Evolutionary conservation across 2,113 vertebrate genomes (phyloP), one percentile per base, ranked within the genome.

Genomic region (Murina feae): DNA sequence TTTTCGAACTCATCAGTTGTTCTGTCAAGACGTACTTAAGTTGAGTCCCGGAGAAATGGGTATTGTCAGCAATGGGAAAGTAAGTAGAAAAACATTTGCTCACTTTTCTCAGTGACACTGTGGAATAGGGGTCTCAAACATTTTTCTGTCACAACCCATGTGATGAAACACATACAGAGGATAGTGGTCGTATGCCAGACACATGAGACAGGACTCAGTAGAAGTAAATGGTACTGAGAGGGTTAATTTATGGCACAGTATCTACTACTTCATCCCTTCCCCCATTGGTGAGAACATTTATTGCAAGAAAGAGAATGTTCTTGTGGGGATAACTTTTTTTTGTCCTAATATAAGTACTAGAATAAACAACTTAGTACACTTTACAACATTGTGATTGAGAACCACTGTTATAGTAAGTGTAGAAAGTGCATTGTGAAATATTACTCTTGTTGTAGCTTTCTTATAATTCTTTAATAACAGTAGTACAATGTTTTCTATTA

Each of bases 1-100:
- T 96, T 98, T 99, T 97, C 98, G 88, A 92, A 99, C 98, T 97
- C 99, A 99, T 88, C 98, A 98, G 97, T 95, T 98, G 80, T 99
- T 99, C 97, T 99, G 99, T 97, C 98, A 97, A 84, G 99, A 99
- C 20, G 99, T 99, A 86, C 98, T 99, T 87, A 99, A 99, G 93
- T 97, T 99, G 91, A 96, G 58, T 86, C 98, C 99, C 80, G 99
- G 99, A 86, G 98, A 99, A 97, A 98, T 95, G 79, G 99, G 98
- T 79, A 97, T 99, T 97, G 96, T 99, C 95, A 99, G 98, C 98
- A 99, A 99, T 89, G 99, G 99, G 83, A 98, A 98, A 98, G 99
- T 99, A 98, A 99, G 99, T 98, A 97, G 42, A 86, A 95, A 92
- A 76, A 44, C 16, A 18, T 0, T 13, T 88, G 42, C 44, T 9